phyloP scores from a whole-genome alignment of 2,888 invertebrate species.

The Amiota communis region DNA sequence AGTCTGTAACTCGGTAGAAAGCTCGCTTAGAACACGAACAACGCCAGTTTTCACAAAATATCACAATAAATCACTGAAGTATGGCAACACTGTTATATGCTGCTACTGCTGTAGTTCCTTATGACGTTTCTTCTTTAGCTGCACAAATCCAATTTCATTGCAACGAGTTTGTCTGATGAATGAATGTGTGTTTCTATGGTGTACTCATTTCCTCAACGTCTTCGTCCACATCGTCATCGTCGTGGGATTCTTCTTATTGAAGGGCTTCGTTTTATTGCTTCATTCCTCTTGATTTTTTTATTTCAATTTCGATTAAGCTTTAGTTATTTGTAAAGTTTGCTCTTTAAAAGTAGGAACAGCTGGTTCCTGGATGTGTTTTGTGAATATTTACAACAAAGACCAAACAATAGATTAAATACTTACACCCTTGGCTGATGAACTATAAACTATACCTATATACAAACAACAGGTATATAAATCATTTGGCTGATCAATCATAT shows the following conservation, averaged over 20 bases:
- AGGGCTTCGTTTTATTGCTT: conserved; percentile 38
- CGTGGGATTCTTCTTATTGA: conserved; percentile 52
- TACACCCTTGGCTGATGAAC: too few species aligned
- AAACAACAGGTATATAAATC: too few species aligned
- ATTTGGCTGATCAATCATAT: too few species aligned
- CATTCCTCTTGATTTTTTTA: conserved; percentile 12
- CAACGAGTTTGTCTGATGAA: conserved; percentile 14
- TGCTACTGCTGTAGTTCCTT: neutral
- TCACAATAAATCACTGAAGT: conserved; percentile 57
- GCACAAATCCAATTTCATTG: conserved; percentile 57
- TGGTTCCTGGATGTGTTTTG: too few species aligned
- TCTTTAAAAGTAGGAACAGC: too few species aligned
- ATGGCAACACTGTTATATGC: conserved; percentile 39
- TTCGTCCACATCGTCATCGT: conserved; percentile 10
- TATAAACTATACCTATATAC: too few species aligned
- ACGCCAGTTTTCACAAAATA: conserved; percentile 15
- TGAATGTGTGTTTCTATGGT: too few species aligned
- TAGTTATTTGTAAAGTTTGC: too few species aligned
- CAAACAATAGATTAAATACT: too few species aligned
- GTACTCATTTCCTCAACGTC: too few species aligned
- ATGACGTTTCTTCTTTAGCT: neutral
- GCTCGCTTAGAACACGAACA: too few species aligned
- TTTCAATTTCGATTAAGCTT: neutral
- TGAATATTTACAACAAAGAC: too few species aligned
- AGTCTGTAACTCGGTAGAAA: neutral